Conservation (phyloP, 2,888 invertebrate genomes). For the Ceratothoa steindachneri region DNA sequence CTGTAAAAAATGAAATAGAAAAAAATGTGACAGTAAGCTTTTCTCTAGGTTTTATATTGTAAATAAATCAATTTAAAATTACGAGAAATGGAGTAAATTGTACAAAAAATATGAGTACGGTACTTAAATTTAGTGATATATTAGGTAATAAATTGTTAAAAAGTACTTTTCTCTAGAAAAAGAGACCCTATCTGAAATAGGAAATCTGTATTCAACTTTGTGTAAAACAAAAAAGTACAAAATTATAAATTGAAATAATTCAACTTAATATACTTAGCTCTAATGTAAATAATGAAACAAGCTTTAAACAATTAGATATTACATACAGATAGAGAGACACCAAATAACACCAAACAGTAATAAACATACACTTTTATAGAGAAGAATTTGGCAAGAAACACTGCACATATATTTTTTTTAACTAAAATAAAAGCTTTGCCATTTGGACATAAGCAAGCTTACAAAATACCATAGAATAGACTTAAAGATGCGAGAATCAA, state of each 20-base stretch:
- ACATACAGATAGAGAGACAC: conserved; percentile 6
- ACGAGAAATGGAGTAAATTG: too few species aligned
- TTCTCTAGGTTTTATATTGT: neutral
- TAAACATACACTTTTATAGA: neutral
- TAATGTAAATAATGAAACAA: conserved; percentile 2
- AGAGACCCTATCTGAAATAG: too few species aligned
- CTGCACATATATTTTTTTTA: too few species aligned
- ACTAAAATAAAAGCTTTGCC: too few species aligned
- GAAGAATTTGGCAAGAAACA: neutral
- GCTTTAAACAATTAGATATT: conserved; percentile 4
- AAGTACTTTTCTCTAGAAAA: too few species aligned
- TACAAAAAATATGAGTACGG: too few species aligned
- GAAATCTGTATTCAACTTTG: neutral
- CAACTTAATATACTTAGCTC: conserved; percentile 3
- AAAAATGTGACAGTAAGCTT: conserved; percentile 13
- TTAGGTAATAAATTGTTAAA: too few species aligned
- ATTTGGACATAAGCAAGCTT: too few species aligned
- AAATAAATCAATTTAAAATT: too few species aligned
- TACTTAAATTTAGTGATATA: too few species aligned
- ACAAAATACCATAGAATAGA: too few species aligned
- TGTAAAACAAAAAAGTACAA: neutral
- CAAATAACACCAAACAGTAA: conserved; percentile 2
- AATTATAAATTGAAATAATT: neutral
- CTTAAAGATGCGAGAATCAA: too few species aligned
- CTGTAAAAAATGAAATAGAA: conserved; percentile 31